These are phyloP conservation scores for Acanthis flammea DNA, from an alignment of 2,797 vertebrate genomes.

Conservation along the genomic window DNA sequence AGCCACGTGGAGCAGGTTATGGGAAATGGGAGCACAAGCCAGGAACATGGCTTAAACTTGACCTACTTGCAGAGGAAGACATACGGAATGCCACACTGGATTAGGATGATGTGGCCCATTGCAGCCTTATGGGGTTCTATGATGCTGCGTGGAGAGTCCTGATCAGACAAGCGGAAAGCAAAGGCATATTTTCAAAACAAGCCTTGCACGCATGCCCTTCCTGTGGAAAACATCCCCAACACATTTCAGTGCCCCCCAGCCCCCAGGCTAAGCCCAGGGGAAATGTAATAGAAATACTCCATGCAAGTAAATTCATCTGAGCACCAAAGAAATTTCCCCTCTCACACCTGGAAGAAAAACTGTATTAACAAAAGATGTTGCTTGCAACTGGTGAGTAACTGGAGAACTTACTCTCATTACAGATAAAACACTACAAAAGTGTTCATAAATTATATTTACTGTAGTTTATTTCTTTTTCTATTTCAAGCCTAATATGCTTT, in stretches of 20 bases:
- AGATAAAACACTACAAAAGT: neutral
- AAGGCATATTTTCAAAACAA: constrained; percentile 79
- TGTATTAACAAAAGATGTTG: neutral
- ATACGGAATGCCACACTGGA: constrained; percentile 80
- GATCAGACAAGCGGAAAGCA: constrained; percentile 84
- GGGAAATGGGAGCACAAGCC: constrained; percentile 48
- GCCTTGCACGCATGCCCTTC: constrained; percentile 67
- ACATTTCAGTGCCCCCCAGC: neutral
- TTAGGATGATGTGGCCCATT: constrained; percentile 79
- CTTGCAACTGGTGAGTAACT: neutral
- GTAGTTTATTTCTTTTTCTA: neutral
- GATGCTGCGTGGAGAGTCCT: constrained; percentile 69
- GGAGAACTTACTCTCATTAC: neutral
- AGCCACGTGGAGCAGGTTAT: constrained; percentile 47
- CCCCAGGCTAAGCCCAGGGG: neutral
- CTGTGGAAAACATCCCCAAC: constrained; percentile 41
- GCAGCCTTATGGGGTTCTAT: constrained; percentile 77
- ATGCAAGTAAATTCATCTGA: neutral
- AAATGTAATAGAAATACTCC: neutral
- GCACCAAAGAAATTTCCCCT: neutral
- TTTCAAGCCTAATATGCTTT: neutral
- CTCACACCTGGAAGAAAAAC: neutral
- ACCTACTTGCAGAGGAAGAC: constrained; percentile 87
- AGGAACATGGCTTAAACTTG: constrained; percentile 81
- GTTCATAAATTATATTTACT: fast-evolving